phyloP scores from a whole-genome alignment of 37 sponge, comb jelly and placozoan species.

The Eunapius fragilis region DNA sequence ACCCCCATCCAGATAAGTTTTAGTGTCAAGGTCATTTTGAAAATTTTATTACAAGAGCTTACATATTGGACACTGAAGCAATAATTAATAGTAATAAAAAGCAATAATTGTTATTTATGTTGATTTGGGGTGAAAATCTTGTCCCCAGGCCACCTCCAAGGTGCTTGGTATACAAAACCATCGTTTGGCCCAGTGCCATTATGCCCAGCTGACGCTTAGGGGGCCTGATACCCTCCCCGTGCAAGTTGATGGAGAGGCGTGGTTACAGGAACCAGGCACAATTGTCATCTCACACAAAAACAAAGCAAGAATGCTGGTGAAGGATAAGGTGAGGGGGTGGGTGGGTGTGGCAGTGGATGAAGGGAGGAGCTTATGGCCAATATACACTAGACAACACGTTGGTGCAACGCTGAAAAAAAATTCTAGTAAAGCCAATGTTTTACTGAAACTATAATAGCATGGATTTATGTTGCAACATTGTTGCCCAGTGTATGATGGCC shows the following conservation, averaged over 20 bases:
- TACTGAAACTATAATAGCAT: too few relatives aligned
- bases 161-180: conserved; percentile 82
- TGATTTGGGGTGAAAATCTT: not conserved
- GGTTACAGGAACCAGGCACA: conserved; percentile 94
- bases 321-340: conserved; percentile 59
- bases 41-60: too few relatives aligned
- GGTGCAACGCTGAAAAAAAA: not conserved
- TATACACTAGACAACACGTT: not conserved
- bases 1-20: too few relatives aligned
- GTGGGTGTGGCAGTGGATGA: not conserved
- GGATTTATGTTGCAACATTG: too few relatives aligned
- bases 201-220: conserved; percentile 58
- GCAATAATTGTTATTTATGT: too few relatives aligned
- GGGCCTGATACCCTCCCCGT: conserved; percentile 63
- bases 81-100: too few relatives aligned
- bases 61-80: too few relatives aligned
- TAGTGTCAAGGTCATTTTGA: too few relatives aligned
- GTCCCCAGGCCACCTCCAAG: conserved; percentile 58
- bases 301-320: conserved; percentile 83
- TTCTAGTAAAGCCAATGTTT: too few relatives aligned
- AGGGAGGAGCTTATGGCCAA: not conserved
- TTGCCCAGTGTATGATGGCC: too few relatives aligned
- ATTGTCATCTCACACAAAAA: conserved; percentile 88
- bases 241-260: conserved; percentile 98
- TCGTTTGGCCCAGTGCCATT: conserved; percentile 78